phyloP scores from a whole-genome alignment of 2,113 vertebrate species.

The Dasypus novemcinctus region DNA sequence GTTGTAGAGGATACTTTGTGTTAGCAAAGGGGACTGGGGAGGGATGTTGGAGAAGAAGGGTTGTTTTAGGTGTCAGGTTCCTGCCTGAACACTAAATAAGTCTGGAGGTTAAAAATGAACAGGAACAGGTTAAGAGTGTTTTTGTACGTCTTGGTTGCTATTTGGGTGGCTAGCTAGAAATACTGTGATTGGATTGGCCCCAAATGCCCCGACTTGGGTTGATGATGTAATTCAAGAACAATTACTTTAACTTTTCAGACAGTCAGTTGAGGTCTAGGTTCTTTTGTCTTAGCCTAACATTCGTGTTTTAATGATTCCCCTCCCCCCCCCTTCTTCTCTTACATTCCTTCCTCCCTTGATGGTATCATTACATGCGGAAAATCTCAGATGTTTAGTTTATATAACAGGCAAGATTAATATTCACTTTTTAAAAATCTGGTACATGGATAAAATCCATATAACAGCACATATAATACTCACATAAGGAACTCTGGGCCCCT shows the following conservation, averaged over 20 bases:
- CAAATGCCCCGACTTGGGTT: background rate
- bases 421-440: slow-evolving; percentile 59
- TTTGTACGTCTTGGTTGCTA: background rate
- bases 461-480: slow-evolving; percentile 28
- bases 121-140: background rate
- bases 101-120: slow-evolving; percentile 4
- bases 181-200: background rate
- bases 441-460: slow-evolving; percentile 58
- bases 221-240: slow-evolving; percentile 65
- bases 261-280: slow-evolving; percentile 53
- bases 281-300: slow-evolving; percentile 56
- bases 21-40: background rate
- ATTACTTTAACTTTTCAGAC: slow-evolving; percentile 65
- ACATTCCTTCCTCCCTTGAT: slow-evolving; percentile 44
- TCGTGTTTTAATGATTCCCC: slow-evolving; percentile 58
- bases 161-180: slow-evolving; percentile 55
- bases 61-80: slow-evolving; percentile 56
- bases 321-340: slow-evolving; percentile 50
- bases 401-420: slow-evolving; percentile 67
- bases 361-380: slow-evolving; percentile 55
- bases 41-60: background rate
- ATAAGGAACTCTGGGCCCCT: slow-evolving; percentile 35
- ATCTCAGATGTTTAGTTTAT: slow-evolving; percentile 66
- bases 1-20: background rate
- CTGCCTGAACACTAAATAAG: slow-evolving; percentile 46